Base-by-base conservation (phyloP, 2,113 vertebrate genomes). In the Dissostichus mawsoni region DNA sequence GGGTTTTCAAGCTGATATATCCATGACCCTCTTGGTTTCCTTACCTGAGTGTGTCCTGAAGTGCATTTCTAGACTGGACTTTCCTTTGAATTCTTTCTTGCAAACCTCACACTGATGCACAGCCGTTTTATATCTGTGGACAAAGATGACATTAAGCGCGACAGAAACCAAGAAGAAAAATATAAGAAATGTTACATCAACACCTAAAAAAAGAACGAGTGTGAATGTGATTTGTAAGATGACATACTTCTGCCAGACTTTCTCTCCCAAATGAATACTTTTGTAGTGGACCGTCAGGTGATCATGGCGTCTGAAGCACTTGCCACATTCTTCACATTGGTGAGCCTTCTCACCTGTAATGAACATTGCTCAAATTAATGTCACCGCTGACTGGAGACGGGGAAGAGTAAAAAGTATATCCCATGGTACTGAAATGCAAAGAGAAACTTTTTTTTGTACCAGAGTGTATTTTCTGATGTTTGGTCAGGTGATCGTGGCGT, bases 71-170 rank as follows among this genome's bases (percentile, higher is more conserved):
- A 99, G 93, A 92, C 97, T 99, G 89, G 98, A 99, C 91, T 99
- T 99, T 72, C 98, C 98, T 94, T 98, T 98, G 91, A 99, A 99
- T 92, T 98, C 97, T 92, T 99, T 99, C 95, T 99, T 99, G 93
- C 98, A 99, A 84, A 99, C 97, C 87, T 99, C 98, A 94, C 98
- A 99, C 71, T 99, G 97, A 92, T 99, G 98, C 94, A 98, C 96
- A 2, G 97, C 97, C 61, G 98, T 96, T 95, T 99, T 99, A 17
- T 99, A 99, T 90, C 98, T 99, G 90, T 53, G 71, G 90, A 87
- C 63, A 74, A 13, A 59, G 1, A 14, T 12, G 1, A 47, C 25
- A 48, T 82, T 57, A 73, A 25, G 29, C 33, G 4, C 29, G 16
- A 56, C 11, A 56, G 2, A 53, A 61, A 80, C 2, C 44, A 51